Evolutionary conservation across 1,140 invertebrate species (phyloP), one percentile per base, ranked within the genome.

Genomic region (Aleiodes sp.): DNA sequence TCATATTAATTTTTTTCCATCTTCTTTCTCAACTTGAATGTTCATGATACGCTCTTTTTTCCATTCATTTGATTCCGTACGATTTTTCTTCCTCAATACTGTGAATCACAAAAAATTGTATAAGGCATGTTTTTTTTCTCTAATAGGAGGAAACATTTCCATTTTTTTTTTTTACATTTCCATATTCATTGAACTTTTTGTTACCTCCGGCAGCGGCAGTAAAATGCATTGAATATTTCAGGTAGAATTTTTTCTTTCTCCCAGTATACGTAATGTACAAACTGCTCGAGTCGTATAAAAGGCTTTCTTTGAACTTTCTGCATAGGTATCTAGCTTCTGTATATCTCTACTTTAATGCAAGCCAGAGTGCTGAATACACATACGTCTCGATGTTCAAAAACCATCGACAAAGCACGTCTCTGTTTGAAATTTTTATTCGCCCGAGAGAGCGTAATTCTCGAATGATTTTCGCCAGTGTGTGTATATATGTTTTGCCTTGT

Each of bases 1-100:
- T 79, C 74, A 35, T 37, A 29, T 65, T 56, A 43, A 26, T 67
- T 37, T 46, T 43, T 68, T 67, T 70, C 70, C 60, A 3, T 12
- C 33, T 65, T 19, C 56, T 62, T 65, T 14, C 1, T 14, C 12
- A 10, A n/a, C n/a, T n/a, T n/a, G n/a, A 31, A 31, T 59, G 4
- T 1, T 9, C 28, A 8, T 2, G 19, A 31, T 59, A 0, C 56
- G 29, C 12, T 28, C 28, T 29, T 9, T 33, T 4, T 33, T 56
- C 24, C 46, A 26, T 10, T 43, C 6, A 43, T 16, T n/a, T n/a
- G n/a, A n/a, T n/a, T n/a, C n/a, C n/a, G n/a, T n/a, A n/a, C n/a
- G n/a, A n/a, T n/a, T n/a, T n/a, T n/a, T n/a, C n/a, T n/a, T n/a
- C n/a, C n/a, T n/a, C n/a, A n/a, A n/a, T n/a, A n/a, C n/a, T n/a